These are phyloP conservation scores for Oceanodroma leucorhoa DNA, from an alignment of 2,797 vertebrate genomes.

Conservation along the genomic window DNA sequence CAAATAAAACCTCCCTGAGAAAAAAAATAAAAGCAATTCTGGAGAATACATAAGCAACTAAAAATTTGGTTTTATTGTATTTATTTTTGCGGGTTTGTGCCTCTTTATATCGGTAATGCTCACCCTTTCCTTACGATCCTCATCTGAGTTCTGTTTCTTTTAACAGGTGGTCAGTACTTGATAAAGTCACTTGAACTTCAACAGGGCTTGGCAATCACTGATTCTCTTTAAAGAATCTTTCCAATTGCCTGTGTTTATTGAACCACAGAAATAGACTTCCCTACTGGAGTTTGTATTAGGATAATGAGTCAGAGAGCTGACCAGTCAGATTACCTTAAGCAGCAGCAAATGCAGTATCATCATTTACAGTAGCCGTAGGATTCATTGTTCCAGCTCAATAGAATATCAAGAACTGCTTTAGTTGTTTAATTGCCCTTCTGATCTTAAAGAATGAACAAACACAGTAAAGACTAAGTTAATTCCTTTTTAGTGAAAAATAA, in stretches of 20 bases:
- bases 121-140: background rate
- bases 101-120: background rate
- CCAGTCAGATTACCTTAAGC: slow-evolving; percentile 53
- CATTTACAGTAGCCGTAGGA: slow-evolving; percentile 30
- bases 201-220: background rate
- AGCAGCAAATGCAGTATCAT: slow-evolving; percentile 20
- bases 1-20: background rate
- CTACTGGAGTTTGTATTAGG: slow-evolving; percentile 11
- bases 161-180: background rate
- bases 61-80: background rate
- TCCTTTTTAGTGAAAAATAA: background rate
- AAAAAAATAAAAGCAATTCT: background rate
- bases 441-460: background rate
- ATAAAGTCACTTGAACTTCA: background rate
- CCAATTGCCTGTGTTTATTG: slow-evolving; percentile 42
- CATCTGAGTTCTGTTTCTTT: background rate
- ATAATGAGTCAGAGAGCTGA: slow-evolving; percentile 58
- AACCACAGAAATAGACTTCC: slow-evolving; percentile 48
- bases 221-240: slow-evolving; percentile 31
- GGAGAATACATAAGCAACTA: background rate
- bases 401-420: background rate
- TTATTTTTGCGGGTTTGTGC: background rate
- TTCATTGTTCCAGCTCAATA: slow-evolving; percentile 18
- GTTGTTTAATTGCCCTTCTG: background rate
- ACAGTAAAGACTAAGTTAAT: background rate